A percentile compares a stretch with the other conserved stretches of the same genome.
phyloP scores from a whole-genome alignment of 1,140 invertebrate species.

The Epicauta chinensis region DNA sequence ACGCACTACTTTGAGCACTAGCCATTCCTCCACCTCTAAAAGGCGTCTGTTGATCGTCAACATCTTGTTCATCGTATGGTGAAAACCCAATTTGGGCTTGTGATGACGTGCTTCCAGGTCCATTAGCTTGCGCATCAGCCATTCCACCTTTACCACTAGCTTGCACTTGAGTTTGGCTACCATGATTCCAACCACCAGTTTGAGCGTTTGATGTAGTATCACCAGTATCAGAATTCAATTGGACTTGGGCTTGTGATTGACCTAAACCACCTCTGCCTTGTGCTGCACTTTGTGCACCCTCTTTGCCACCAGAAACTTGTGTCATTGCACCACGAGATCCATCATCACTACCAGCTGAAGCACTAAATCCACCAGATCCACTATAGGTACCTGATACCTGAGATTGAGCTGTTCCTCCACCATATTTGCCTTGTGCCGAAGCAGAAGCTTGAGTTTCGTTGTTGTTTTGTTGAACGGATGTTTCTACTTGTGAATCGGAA shows the following conservation, averaged over 20 bases:
- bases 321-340: conserved; percentile 63
- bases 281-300: conserved; percentile 65
- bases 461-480: conserved; percentile 57
- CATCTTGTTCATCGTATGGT: conserved; percentile 56
- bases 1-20: conserved; percentile 65
- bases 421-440: conserved; percentile 65
- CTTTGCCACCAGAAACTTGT: conserved; percentile 64
- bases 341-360: conserved; percentile 73
- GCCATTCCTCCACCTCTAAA: conserved; percentile 69
- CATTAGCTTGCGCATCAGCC: conserved; percentile 76
- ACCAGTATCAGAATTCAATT: conserved; percentile 63
- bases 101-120: conserved; percentile 73
- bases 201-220: conserved; percentile 66
- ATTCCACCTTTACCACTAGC: conserved; percentile 71
- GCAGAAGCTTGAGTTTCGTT: conserved; percentile 68
- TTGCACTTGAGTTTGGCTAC: conserved; percentile 69
- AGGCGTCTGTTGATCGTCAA: conserved; percentile 46
- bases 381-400: conserved; percentile 73
- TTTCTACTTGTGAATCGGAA: conserved; percentile 68
- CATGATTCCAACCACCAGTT: conserved; percentile 65
- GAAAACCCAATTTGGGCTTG: conserved; percentile 81
- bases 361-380: conserved; percentile 69
- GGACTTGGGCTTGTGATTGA: conserved; percentile 70
- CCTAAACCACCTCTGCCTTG: conserved; percentile 65
- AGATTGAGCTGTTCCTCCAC: conserved; percentile 65